These are phyloP conservation scores for Brachystomella parvula DNA, from an alignment of 1,140 invertebrate species.

Conservation along the genomic window DNA sequence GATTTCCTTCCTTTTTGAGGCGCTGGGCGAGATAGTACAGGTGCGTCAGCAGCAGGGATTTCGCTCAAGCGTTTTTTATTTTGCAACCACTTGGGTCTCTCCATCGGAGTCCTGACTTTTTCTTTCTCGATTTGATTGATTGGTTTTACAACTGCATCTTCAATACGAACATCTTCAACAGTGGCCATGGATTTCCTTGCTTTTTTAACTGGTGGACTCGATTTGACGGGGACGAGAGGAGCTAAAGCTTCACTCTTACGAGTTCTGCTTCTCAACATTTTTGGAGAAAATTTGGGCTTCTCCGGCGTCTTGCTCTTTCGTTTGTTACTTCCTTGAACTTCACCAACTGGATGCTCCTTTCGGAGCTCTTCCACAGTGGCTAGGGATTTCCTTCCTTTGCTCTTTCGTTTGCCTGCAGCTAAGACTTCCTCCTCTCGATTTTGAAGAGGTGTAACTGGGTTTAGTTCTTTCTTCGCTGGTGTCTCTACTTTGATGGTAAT, in stretches of 20 bases:
- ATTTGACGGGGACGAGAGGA: not conserved
- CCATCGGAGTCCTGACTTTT: not conserved
- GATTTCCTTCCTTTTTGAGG: not conserved
- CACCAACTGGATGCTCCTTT: not conserved
- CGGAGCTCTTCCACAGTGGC: too few relatives aligned
- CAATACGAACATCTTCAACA: too few relatives aligned
- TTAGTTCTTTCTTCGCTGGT: not conserved
- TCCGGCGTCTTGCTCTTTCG: not conserved
- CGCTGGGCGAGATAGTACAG: not conserved
- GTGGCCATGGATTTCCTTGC: not conserved
- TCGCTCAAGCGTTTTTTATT: not conserved
- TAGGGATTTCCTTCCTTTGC: too few relatives aligned
- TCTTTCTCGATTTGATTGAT: not conserved
- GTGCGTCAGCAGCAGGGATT: not conserved
- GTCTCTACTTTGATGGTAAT: not conserved
- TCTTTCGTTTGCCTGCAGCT: not conserved
- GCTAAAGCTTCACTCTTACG: slow-evolving; percentile 11
- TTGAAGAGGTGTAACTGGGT: too few relatives aligned
- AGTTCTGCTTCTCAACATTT: slow-evolving; percentile 9
- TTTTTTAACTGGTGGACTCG: not conserved
- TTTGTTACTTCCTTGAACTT: not conserved
- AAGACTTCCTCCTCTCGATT: not conserved
- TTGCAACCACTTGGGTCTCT: not conserved
- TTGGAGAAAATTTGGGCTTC: slow-evolving; percentile 19
- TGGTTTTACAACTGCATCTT: not conserved